Evolutionary conservation across 2,888 invertebrate genomes (phyloP), one percentile per base, ranked within the genome.

Genomic region (Yponomeuta cagnagella): DNA sequence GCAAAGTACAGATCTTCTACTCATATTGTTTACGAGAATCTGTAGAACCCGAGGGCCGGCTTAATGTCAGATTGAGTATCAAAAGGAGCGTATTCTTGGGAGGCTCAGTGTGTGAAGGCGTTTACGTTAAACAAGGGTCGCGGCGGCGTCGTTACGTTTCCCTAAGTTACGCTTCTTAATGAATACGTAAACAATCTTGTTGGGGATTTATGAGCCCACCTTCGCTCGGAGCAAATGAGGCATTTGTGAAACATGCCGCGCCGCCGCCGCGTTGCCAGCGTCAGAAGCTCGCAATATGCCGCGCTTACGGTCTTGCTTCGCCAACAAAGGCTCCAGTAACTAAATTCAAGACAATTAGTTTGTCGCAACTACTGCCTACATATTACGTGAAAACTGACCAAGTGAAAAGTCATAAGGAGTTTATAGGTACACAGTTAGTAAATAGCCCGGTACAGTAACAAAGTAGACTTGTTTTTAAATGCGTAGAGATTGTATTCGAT

Each of bases 151-250:
- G 64, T 64, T 69, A 52, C 63, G 69, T 43, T 10, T 65, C 64
- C 64, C 23, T 71, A 23, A 71, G 73, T 71, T 73, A 74, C 72
- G 65, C 82, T 82, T 78, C 83, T 83, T 82, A 79, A 84, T 82
- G 78, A 79, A 73, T 70, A 76, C 75, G 79, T 78, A 79, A 83
- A 83, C 83, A 81, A 81, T 82, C 78, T 78, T 78, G 77, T 78
- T 75, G 77, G 65, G 31, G 79, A 80, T 82, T 85, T 81, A 82
- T 76, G 79, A 78, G 81, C 76, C 78, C 74, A 81, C 78, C 82
- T 81, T 80, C 15, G 52, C 52, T 58, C 78, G 75, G 73, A 75
- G 76, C 75, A 77, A 77, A 81, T 75, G 76, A 79, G 78, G 72
- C 70, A 72, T 73, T 63, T 66, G 52, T 10, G 65, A 65, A 33